Base-by-base conservation (phyloP, 2,113 vertebrate species). In the Psammodynastes pulverulentus region DNA sequence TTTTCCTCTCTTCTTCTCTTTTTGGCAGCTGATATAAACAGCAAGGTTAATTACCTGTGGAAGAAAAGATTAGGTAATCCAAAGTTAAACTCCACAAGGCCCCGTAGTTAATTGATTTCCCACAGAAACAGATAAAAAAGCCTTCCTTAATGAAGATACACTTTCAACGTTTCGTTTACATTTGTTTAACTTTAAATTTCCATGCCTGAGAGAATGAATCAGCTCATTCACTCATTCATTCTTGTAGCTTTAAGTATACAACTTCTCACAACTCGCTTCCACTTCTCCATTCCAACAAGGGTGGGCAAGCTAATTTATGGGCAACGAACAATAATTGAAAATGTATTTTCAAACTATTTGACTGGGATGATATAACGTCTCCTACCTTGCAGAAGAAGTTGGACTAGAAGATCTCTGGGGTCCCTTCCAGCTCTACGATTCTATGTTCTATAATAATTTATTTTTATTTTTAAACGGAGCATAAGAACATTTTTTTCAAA, bases 21-120 rank as follows among this genome's bases (percentile, higher is more conserved):
- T 53, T 56, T 48, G 67, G 91, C 87, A 89, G 96, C 96, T 98
- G 97, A 97, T 98, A 97, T 97, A 96, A 97, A 97, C 96, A 95
- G 92, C 91, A 95, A 98, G 97, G 97, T 98, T 98, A 98, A 98
- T 98, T 98, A 97, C 98, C 97, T 98, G 94, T 95, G 96, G 96
- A 97, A 96, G 96, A 97, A 95, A 95, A 96, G 96, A 97, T 95
- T 96, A 95, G 96, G 95, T 97, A 97, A 98, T 97, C 96, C 97
- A 95, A 97, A 97, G 95, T 95, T 97, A 97, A 98, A 96, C 96
- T 97, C 97, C 96, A 96, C 95, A 95, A 39, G 29, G 94, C 94
- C 95, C 95, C 94, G 94, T 96, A 92, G 95, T 96, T 98, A 98
- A 98, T 97, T 98, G 97, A 98, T 97, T 97, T 96, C 92, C 94